Evolutionary conservation across 2,113 vertebrate genomes (phyloP), one percentile per base, ranked within the genome.

Genomic region (Pogona vitticeps): DNA sequence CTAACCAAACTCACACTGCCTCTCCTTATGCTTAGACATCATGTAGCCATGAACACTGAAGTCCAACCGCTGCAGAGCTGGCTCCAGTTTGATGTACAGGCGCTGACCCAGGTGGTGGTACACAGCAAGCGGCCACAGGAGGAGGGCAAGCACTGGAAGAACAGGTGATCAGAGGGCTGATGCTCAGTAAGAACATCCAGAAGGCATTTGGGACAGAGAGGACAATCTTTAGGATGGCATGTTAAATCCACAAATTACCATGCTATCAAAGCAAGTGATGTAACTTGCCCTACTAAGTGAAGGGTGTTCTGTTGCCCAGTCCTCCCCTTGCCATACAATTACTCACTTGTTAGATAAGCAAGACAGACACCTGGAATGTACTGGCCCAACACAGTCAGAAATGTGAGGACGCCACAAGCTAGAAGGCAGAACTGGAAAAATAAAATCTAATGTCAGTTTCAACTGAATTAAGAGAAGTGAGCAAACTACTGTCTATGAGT

Each of bases 281-380:
- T 52, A 52, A 52, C 46, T 10, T 52, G 46, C 46, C 46, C 46
- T 52, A 52, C n/a, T 52, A 52, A 52, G 46, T 5, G 46, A 52
- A 52, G 46, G 33, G 14, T 46, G 17, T 12, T 77, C 61, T 38
- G 33, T 18, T 38, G 63, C 33, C 42, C 63, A 68, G 0, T 52
- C 3, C 12, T 68, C 52, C 28, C 14, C 17, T 36, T 28, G 36
- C 42, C 23, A n/a, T 59, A 76, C 28, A 84, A 28, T 31, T 93
- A 98, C 98, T 98, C 95, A 99, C 99, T 94, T 59, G 97, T 95
- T 84, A 97, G 84, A 91, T 99, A 99, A 0, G 97, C 98, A n/a
- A 99, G 97, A 94, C 98, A 84, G 84, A 99, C 92, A 58, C 99
- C 99, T 71, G 99, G 98, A 94, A 99, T 93, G 83, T 97, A 98